These are phyloP conservation scores for Congeria kusceri DNA, from an alignment of 2,888 invertebrate species.

Conservation along the genomic window DNA sequence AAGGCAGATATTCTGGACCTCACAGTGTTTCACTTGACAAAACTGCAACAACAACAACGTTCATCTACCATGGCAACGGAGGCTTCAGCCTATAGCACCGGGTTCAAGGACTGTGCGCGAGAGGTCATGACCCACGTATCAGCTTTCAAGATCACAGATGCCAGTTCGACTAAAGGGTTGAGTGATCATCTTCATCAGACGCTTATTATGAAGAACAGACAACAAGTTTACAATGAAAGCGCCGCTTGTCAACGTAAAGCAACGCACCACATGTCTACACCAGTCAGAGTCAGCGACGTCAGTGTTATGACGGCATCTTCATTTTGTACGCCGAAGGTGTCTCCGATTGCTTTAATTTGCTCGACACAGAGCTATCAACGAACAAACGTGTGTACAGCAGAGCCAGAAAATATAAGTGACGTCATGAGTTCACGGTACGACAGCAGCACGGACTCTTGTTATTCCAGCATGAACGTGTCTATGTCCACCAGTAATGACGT, in stretches of 20 bases:
- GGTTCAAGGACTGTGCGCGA: slow-evolving; percentile 39
- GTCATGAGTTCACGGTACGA: not conserved
- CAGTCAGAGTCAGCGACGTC: too few relatives aligned
- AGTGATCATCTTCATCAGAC: slow-evolving; percentile 37
- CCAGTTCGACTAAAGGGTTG: not conserved
- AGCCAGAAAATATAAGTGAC: too few relatives aligned
- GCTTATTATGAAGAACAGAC: not conserved
- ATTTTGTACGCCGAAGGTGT: too few relatives aligned
- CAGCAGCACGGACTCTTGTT: too few relatives aligned
- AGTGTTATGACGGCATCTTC: too few relatives aligned
- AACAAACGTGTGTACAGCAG: too few relatives aligned
- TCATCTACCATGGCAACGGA: slow-evolving; percentile 33
- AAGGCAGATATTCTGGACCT: slow-evolving; percentile 37
- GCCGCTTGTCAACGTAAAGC: not conserved
- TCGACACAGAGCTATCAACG: too few relatives aligned
- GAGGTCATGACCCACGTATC: slow-evolving; percentile 22
- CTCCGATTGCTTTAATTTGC: too few relatives aligned
- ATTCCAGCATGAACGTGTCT: too few relatives aligned
- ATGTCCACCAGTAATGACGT: too few relatives aligned
- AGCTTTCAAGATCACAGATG: slow-evolving; percentile 1
- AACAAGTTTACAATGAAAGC: not conserved
- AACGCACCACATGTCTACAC: not conserved
- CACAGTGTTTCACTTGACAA: slow-evolving; percentile 27
- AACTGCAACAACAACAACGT: slow-evolving; percentile 30
- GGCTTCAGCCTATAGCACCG: slow-evolving; percentile 24